Conservation (phyloP, 2,113 vertebrate genomes). For the Dissostichus mawsoni region DNA sequence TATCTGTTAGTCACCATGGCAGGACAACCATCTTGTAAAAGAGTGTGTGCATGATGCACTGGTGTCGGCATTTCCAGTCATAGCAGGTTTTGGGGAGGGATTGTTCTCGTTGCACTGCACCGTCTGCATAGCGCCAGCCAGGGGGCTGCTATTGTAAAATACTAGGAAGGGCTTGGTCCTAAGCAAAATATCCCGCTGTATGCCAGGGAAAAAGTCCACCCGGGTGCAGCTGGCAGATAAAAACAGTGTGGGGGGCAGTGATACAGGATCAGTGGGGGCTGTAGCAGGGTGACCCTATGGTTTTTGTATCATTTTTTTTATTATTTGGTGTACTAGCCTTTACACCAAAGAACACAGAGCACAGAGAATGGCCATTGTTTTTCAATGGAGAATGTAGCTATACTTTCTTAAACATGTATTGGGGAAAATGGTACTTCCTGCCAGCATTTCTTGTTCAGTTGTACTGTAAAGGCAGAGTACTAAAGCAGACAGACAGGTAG, state of each 20-base stretch:
- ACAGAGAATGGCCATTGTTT: background rate
- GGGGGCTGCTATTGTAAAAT: constrained; percentile 86
- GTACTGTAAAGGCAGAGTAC: background rate
- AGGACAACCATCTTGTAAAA: constrained; percentile 11
- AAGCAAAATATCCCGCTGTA: constrained; percentile 85
- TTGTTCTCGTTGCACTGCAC: constrained; percentile 62
- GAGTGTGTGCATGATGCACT: constrained; percentile 40
- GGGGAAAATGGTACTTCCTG: background rate
- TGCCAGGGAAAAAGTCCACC: constrained; percentile 72
- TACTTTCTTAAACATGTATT: background rate
- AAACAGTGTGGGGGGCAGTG: constrained; percentile 47
- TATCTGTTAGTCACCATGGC: background rate
- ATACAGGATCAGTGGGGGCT: constrained; percentile 28
- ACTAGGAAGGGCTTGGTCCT: constrained; percentile 94
- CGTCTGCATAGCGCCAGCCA: constrained; percentile 45
- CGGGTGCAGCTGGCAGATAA: constrained; percentile 84
- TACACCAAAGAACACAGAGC: background rate
- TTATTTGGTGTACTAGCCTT: too few relatives aligned
- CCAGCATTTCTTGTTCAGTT: background rate
- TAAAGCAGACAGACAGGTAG: background rate
- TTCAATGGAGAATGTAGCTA: background rate
- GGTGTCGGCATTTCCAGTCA: constrained; percentile 66
- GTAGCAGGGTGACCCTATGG: constrained; percentile 2
- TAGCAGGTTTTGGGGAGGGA: constrained; percentile 51
- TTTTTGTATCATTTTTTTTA: too few relatives aligned